Evolutionary conservation across 2,888 invertebrate species (phyloP), one percentile per base, ranked within the genome.

Genomic region (Corythucha ciliata): DNA sequence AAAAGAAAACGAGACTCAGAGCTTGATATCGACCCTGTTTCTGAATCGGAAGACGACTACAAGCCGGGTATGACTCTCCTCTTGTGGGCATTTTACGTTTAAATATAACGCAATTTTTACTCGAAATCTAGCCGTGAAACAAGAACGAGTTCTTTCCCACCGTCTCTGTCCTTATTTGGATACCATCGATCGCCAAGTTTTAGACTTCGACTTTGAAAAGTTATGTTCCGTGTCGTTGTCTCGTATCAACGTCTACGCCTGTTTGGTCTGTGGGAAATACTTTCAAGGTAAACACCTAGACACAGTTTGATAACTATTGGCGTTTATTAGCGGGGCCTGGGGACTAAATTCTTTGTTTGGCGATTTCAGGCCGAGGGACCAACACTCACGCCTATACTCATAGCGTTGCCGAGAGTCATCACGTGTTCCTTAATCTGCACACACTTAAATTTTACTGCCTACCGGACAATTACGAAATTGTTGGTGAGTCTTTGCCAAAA

Each of bases 171-270:
- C 98, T 0, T 98, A 98, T 67, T 72, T 98, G 63, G 98, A 98
- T 65, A 97, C 97, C 1, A 99, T 99, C 55, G 96, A 98, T 69
- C 77, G 98, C 47, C 90, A 92, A 63, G 81, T 94, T 55, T 70
- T 99, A 55, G 98, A 99, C 71, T 99, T 99, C 72, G 98, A 99
- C 72, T 99, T 99, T 72, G 98, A 99, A 70, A 99, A 99, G 68
- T 70, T 99, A 21, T 99, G 98, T 67, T 97, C 97, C 0, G 87
- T 99, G 29, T 97, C 97, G 0, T 69, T 99, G 56, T 97, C 97
- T 0, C 81, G 98, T 64, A 93, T 98, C 61, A 99, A 99, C 74
- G 97, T 98, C 26, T 99, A 99, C 68, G 98, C 98, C 6, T 99
- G 98, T 66, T 76, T 99, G 54, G 92, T 99, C 1, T 99, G 98